A percentile compares a stretch with the other conserved stretches of the same genome.
Conservation (phyloP, 37 sponge, comb jelly and placozoan genomes). For the Cliona cf. orientalis region DNA sequence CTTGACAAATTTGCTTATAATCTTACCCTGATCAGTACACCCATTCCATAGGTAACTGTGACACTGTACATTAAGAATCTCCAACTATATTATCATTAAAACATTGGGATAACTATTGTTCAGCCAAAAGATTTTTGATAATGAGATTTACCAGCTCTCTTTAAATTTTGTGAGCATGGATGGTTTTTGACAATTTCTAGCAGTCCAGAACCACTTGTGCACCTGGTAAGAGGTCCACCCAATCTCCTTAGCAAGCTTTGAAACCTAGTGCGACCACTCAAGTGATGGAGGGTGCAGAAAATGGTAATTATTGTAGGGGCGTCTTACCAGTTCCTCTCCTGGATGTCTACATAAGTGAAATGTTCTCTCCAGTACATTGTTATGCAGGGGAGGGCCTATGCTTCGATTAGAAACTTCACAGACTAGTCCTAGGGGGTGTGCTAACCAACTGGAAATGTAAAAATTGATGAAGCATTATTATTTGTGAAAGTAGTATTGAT, state of each 20-base stretch:
- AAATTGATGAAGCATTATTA: no score
- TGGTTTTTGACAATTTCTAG: constrained; percentile 26
- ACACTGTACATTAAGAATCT: constrained; percentile 8
- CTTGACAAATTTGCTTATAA: background rate
- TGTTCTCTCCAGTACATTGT: background rate
- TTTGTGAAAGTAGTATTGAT: no score
- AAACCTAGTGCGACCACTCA: background rate
- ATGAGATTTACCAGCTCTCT: constrained; percentile 21
- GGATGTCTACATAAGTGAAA: background rate
- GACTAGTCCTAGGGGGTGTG: background rate
- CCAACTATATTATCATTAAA: constrained; percentile 21
- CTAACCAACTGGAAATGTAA: constrained; percentile 1
- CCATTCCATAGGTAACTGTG: constrained; percentile 3
- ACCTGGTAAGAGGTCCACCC: constrained; percentile 43
- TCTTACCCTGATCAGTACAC: constrained; percentile 3
- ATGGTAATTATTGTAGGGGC: background rate
- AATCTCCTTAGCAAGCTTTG: constrained; percentile 29
- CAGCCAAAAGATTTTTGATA: no score
- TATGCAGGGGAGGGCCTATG: background rate
- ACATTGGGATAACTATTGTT: background rate
- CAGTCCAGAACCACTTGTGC: constrained; percentile 36
- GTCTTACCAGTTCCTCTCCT: constrained; percentile 16
- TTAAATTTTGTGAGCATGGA: constrained; percentile 43
- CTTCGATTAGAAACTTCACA: constrained; percentile 1
- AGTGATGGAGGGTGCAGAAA: background rate